Conservation (phyloP, 2,113 vertebrate genomes). For the Sinocyclocheilus maitianheensis region DNA sequence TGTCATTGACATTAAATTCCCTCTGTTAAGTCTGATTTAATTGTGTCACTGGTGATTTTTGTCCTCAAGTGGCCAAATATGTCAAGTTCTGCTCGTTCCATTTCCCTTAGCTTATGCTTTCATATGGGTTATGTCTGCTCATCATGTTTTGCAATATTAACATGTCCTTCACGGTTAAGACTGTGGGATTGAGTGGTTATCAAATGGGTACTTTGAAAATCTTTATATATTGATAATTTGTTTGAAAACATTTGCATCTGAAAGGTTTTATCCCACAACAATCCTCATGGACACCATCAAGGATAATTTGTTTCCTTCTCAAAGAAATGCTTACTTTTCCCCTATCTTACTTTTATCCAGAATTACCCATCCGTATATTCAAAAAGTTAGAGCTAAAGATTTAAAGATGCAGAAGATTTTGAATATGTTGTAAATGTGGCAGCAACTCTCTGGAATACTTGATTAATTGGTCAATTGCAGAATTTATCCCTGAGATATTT, state of each 20-base stretch:
- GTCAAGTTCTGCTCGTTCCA: not conserved
- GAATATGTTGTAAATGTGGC: slow-evolving; percentile 5
- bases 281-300: not conserved
- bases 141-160: not conserved
- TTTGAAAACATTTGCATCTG: slow-evolving; percentile 26
- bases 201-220: not conserved
- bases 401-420: not conserved
- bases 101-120: slow-evolving; percentile 23
- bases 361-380: slow-evolving; percentile 1
- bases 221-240: slow-evolving; percentile 1
- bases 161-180: slow-evolving; percentile 1
- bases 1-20: slow-evolving; percentile 85
- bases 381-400: not conserved
- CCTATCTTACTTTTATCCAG: not conserved
- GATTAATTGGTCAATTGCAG: not conserved
- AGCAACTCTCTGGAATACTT: not conserved
- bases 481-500: not conserved
- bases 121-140: not conserved
- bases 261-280: slow-evolving; percentile 1
- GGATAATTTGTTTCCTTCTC: not conserved
- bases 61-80: slow-evolving; percentile 51
- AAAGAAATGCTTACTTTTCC: not conserved
- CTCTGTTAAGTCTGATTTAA: slow-evolving; percentile 73
- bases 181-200: not conserved
- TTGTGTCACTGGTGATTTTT: slow-evolving; percentile 71